phyloP scores from a whole-genome alignment of 2,888 invertebrate genomes.

The Aphidoletes aphidimyza region DNA sequence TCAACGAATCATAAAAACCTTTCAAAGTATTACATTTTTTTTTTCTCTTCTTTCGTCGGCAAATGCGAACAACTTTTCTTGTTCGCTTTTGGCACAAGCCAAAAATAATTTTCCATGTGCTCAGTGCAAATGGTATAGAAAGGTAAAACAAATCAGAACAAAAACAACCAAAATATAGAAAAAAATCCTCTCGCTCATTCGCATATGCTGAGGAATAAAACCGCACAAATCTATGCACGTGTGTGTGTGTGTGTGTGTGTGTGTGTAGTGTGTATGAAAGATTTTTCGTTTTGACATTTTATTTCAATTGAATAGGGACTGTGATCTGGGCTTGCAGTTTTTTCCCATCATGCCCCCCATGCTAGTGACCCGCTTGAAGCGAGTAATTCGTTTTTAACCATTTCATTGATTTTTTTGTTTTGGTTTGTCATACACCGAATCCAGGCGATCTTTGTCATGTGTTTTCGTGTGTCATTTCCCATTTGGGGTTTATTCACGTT shows the following conservation, averaged over 20 bases:
- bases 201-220: too few species aligned
- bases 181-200: too few species aligned
- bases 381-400: constrained; percentile 38
- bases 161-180: neutral
- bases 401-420: neutral
- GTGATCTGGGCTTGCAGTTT: neutral
- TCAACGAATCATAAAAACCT: constrained; percentile 38
- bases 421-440: neutral
- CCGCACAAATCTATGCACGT: neutral
- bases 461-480: neutral
- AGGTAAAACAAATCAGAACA: constrained; percentile 32
- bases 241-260: neutral
- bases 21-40: neutral
- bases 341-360: neutral
- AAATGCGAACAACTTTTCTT: neutral
- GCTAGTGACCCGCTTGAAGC: too few species aligned
- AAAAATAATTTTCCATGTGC: constrained; percentile 11
- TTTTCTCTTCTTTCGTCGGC: too few species aligned
- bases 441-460: constrained; percentile 5
- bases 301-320: constrained; percentile 40
- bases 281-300: constrained; percentile 24
- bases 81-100: neutral
- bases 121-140: neutral
- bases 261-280: neutral
- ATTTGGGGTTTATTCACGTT: neutral